phyloP scores from a whole-genome alignment of 2,113 vertebrate genomes.

The Probosciger aterrimus region DNA sequence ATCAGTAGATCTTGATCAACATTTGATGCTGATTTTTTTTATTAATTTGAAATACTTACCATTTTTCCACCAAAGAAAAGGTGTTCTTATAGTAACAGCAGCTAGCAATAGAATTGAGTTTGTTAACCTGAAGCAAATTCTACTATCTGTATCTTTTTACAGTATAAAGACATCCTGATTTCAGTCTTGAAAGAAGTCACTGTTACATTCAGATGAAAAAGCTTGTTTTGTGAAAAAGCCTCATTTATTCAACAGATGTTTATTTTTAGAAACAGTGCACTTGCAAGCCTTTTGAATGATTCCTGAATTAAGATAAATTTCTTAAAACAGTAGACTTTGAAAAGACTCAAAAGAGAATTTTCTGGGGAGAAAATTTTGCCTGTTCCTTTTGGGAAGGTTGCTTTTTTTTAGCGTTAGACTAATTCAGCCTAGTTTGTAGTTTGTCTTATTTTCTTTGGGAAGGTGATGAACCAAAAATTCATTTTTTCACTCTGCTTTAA shows the following conservation, averaged over 20 bases:
- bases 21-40: not conserved
- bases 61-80: not conserved
- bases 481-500: not conserved
- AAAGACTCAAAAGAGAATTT: not conserved
- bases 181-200: not conserved
- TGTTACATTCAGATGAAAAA: not conserved
- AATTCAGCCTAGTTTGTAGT: not conserved
- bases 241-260: not conserved
- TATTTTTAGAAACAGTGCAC: not conserved
- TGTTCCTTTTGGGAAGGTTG: not conserved
- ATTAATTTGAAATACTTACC: not conserved
- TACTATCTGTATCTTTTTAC: not conserved
- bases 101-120: not conserved
- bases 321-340: not conserved
- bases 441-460: not conserved
- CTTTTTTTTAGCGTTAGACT: fast-evolving
- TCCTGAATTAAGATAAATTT: not conserved
- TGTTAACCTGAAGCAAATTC: not conserved
- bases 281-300: not conserved
- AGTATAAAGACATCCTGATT: not conserved
- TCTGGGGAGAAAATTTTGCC: fast-evolving
- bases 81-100: not conserved
- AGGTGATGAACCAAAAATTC: not conserved
- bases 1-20: not conserved
- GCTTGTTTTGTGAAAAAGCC: not conserved